phyloP scores from a whole-genome alignment of 2,797 vertebrate genomes.

The Acomys russatus region DNA sequence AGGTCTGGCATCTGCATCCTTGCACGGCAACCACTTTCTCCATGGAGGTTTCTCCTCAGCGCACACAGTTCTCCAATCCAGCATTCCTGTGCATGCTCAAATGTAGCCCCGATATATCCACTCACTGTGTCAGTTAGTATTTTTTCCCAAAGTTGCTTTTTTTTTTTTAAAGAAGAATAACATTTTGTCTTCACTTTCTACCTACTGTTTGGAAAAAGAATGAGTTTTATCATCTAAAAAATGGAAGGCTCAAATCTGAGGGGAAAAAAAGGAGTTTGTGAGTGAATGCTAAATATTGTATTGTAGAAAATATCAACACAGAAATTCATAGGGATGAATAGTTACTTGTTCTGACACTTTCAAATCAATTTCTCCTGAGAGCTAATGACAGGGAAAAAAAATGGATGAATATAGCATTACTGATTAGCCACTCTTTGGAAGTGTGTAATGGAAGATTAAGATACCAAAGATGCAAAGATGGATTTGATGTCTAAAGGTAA shows the following conservation, averaged over 20 bases:
- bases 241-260: neutral
- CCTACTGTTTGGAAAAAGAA: neutral
- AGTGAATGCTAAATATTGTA: slow-evolving; percentile 6
- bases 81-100: neutral
- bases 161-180: neutral
- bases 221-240: slow-evolving; percentile 2
- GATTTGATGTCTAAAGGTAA: neutral
- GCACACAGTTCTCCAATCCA: neutral
- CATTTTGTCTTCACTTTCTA: neutral
- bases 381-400: neutral
- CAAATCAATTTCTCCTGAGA: neutral
- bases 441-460: neutral
- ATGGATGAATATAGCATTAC: neutral
- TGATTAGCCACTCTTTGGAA: neutral
- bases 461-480: neutral
- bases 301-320: neutral
- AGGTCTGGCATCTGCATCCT: neutral
- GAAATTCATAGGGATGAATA: neutral
- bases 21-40: neutral
- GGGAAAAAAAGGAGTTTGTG: neutral
- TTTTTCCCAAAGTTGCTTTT: neutral
- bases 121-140: neutral
- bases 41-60: no score
- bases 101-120: no score
- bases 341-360: neutral